phyloP scores from a whole-genome alignment of 2,888 invertebrate genomes.

The Caenorhabditis auriculariae region DNA sequence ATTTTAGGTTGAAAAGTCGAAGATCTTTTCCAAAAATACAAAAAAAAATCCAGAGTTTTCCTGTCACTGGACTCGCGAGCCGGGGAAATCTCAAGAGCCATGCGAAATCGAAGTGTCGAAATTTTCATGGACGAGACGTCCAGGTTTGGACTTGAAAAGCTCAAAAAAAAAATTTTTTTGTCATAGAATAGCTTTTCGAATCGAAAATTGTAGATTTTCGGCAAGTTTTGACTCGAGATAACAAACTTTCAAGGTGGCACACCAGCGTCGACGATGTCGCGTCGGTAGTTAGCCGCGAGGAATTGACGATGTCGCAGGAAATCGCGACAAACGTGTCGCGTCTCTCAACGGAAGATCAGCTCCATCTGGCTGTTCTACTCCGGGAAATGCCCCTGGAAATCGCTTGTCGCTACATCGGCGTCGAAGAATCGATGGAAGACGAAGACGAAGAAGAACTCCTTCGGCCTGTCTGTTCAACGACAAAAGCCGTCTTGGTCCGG shows the following conservation, averaged over 20 bases:
- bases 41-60: conserved; percentile 73
- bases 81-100: conserved; percentile 94
- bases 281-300: conserved; percentile 6
- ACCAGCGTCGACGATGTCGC: conserved; percentile 15
- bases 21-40: background rate
- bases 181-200: no score
- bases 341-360: conserved; percentile 17
- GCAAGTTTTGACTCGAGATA: no score
- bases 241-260: conserved; percentile 31
- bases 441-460: conserved; percentile 8
- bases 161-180: no score
- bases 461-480: background rate
- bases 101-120: conserved; percentile 96
- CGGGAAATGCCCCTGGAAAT: conserved; percentile 23
- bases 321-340: no score
- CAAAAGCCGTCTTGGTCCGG: no score
- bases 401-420: conserved; percentile 18
- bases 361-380: conserved; percentile 27
- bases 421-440: conserved; percentile 16
- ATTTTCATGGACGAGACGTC: conserved; percentile 71
- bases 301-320: no score
- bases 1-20: conserved; percentile 74
- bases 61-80: conserved; percentile 90
- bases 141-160: no score
- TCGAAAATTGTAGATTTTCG: no score